Conservation (phyloP, 2,888 invertebrate genomes). For the Platynereis dumerilii region DNA sequence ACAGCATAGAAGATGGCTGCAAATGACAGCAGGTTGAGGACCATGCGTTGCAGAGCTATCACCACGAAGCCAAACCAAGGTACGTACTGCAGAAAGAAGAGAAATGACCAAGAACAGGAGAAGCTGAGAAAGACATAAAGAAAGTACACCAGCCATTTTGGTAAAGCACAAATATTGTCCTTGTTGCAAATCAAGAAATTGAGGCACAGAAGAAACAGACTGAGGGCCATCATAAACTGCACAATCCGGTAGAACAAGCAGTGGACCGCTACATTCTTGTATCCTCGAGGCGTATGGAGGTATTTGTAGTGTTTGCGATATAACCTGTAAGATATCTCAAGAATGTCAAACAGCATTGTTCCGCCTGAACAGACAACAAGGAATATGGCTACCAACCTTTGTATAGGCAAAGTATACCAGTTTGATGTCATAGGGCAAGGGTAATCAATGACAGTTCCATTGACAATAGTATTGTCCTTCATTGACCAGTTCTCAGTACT, state of each 20-base stretch:
- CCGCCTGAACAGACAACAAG: background rate
- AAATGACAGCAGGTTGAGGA: slow-evolving; percentile 1
- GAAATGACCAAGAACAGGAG: background rate
- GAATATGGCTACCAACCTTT: background rate
- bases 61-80: slow-evolving; percentile 9
- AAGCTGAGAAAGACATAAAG: slow-evolving; percentile 1
- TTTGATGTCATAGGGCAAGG: background rate
- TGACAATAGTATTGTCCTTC: background rate
- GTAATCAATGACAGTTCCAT: background rate
- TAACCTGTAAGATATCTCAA: background rate
- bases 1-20: slow-evolving; percentile 2
- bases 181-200: background rate
- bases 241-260: background rate
- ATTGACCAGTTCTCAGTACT: background rate
- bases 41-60: slow-evolving; percentile 4
- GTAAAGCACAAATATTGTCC: background rate
- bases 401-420: background rate
- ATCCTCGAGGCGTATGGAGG: background rate
- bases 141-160: background rate
- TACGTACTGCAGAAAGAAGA: background rate
- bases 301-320: background rate
- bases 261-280: background rate
- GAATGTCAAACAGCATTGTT: slow-evolving; percentile 1
- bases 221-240: background rate
- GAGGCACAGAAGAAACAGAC: background rate